phyloP scores from a whole-genome alignment of 2,113 vertebrate species.

The Labeo rohita region DNA sequence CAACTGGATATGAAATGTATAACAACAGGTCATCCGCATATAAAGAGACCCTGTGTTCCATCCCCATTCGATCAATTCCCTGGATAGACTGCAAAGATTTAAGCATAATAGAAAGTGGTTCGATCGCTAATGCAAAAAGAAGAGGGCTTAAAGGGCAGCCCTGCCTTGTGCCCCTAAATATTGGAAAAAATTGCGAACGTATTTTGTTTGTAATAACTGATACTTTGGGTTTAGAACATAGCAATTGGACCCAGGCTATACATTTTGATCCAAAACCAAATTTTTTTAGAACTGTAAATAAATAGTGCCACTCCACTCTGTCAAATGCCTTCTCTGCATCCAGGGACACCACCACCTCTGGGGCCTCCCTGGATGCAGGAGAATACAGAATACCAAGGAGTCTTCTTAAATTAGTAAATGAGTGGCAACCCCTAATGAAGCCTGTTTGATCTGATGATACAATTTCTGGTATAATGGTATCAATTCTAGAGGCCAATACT shows the following conservation, averaged over 20 bases:
- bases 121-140: not conserved
- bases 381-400: not conserved
- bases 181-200: not conserved
- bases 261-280: not conserved
- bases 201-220: not conserved
- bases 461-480: not conserved
- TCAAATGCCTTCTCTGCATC: not conserved
- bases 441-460: not conserved
- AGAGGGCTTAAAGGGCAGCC: not conserved
- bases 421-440: not conserved
- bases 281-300: not conserved
- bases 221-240: not conserved
- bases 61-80: no score
- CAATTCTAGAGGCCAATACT: not conserved
- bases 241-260: not conserved
- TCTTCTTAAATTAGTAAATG: not conserved
- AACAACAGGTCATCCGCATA: no score
- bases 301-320: not conserved
- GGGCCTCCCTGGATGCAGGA: not conserved
- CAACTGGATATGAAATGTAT: no score
- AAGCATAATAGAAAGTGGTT: not conserved
- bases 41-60: no score
- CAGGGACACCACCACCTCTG: not conserved
- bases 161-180: not conserved
- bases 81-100: not conserved